Base-by-base conservation (phyloP, 2,113 vertebrate species). In the Pyrgilauda ruficollis region DNA sequence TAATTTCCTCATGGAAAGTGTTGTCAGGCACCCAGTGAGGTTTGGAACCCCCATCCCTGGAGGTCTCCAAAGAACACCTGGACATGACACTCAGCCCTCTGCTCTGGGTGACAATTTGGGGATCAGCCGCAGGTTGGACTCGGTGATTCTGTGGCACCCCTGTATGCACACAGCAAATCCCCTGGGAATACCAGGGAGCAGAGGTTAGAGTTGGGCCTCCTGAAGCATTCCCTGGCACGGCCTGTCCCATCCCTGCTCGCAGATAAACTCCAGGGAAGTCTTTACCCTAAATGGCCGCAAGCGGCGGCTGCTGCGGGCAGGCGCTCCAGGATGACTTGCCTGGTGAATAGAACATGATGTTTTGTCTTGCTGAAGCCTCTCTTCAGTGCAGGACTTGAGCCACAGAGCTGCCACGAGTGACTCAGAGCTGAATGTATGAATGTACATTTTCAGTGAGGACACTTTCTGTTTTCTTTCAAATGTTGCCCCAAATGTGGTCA, bases 341-440 rank as follows among this genome's bases (percentile, higher is more conserved):
- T 73, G 94, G 77, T 79, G 93, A 91, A 61, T 12, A 89, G 92
- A 16, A 69, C 84, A 58, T 68, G 66, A 70, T 92, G 96, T 62
- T 95, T 84, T 74, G 84, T 86, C 91, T 78, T 80, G 37, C 39
- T 35, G 66, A 27, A 80, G 30, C 20, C 79, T 80, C 91, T 74
- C 41, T 47, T 37, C 89, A 9, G 84, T 7, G 6, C 90, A 75
- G 80, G 93, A 14, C 94, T 77, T 41, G 37, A 90, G 89, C 94
- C 93, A 26, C 49, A 1, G 89, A 66, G 68, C 78, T 95, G 94
- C 84, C 68, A 22, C 9, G 0, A 19, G 74, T 89, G 89, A 94
- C 58, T 93, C 96, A 70, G 62, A 83, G 86, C 88, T 74, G 66
- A 94, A 30, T 23, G 23, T 44, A 4, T 41, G 64, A 50, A 58